Evolutionary conservation across 2,113 vertebrate genomes (phyloP).

Genomic region (Solenodon paradoxus): DNA sequence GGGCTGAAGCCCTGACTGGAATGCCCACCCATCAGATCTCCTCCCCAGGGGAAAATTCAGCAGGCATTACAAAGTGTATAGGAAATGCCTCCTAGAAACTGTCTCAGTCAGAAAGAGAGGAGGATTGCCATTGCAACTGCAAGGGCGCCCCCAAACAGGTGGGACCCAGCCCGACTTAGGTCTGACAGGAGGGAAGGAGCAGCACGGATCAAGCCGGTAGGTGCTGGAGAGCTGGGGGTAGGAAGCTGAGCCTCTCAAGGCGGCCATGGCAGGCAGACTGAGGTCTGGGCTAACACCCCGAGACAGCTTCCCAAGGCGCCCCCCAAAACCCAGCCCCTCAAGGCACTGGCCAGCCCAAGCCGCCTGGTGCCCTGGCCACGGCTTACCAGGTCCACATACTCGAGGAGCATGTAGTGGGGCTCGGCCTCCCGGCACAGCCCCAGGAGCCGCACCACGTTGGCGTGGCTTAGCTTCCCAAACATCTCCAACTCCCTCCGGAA

Average conservation of each 20-base stretch:
- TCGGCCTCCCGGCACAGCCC: constrained; percentile 93
- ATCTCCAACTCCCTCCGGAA: constrained; percentile 95
- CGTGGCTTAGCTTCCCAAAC: constrained; percentile 95
- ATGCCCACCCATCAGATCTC: background rate
- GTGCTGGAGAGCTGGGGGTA: background rate
- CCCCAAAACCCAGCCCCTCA: fast-evolving
- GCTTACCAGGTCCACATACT: constrained; percentile 96
- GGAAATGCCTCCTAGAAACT: background rate
- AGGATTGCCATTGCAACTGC: background rate
- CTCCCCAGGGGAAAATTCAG: background rate
- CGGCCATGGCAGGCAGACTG: background rate
- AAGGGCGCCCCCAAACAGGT: background rate
- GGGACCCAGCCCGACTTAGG: background rate
- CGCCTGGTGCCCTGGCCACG: background rate
- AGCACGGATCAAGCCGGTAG: background rate
- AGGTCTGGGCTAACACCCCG: background rate
- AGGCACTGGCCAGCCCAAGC: background rate
- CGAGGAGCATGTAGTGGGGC: constrained; percentile 95
- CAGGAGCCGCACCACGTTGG: constrained; percentile 90
- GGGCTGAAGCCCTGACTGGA: background rate
- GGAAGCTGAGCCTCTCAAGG: background rate
- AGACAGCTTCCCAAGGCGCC: background rate
- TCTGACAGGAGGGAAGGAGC: background rate
- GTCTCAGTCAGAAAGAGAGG: background rate
- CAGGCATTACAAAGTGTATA: background rate